Percentiles rank a stretch among this genome's conserved stretches.
phyloP scores from a whole-genome alignment of 2,888 invertebrate genomes.

The Neocrepidodera transversa region DNA sequence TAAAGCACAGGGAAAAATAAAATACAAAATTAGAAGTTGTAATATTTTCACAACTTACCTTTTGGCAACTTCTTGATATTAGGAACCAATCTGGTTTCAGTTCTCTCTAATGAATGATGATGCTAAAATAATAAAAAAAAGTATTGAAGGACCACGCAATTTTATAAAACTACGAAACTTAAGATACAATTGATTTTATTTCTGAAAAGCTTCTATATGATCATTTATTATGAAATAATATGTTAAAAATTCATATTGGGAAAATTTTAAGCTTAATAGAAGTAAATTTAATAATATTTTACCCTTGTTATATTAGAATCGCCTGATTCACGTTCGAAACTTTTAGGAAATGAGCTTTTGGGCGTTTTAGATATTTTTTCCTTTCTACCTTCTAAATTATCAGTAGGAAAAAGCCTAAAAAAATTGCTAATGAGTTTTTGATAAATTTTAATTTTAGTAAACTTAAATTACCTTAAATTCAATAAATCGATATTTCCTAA shows the following conservation, averaged over 20 bases:
- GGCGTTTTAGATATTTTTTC: constrained; percentile 12
- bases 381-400: constrained; percentile 20
- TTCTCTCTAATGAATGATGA: constrained; percentile 39
- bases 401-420: constrained; percentile 41
- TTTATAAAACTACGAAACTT: too few species aligned
- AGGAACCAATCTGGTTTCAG: constrained; percentile 36
- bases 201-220: background rate
- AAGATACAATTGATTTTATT: too few species aligned
- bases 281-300: constrained; percentile 9
- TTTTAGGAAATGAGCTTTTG: constrained; percentile 25
- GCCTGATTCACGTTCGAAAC: constrained; percentile 40
- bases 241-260: too few species aligned
- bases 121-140: constrained; percentile 28
- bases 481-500: constrained; percentile 55
- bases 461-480: constrained; percentile 54
- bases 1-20: too few species aligned
- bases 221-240: too few species aligned
- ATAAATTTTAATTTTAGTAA: background rate
- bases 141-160: background rate
- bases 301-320: constrained; percentile 35
- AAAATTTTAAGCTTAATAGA: too few species aligned
- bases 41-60: too few species aligned
- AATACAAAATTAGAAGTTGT: too few species aligned
- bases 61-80: constrained; percentile 37
- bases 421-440: background rate